phyloP scores from a whole-genome alignment of 2,797 vertebrate genomes.

The Myripristis murdjan region DNA sequence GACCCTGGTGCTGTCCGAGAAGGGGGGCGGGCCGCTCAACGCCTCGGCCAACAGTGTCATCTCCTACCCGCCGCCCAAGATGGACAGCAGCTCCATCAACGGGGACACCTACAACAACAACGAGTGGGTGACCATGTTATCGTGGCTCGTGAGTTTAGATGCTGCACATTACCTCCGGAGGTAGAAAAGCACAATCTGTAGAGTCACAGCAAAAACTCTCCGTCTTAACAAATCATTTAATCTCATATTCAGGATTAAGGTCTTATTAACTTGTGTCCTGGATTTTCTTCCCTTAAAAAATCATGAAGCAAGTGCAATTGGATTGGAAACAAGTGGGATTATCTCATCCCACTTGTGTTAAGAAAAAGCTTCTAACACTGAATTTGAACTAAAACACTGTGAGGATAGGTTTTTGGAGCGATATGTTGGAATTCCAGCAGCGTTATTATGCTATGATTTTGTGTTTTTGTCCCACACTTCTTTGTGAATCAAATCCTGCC shows the following conservation, averaged over 20 bases:
- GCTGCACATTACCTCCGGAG: background rate
- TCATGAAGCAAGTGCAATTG: too few species aligned
- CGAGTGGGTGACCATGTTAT: conserved; percentile 69
- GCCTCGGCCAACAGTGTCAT: conserved; percentile 81
- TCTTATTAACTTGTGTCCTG: too few species aligned
- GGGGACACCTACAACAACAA: conserved; percentile 70
- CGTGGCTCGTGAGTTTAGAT: background rate
- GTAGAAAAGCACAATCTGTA: too few species aligned
- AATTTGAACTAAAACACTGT: too few species aligned
- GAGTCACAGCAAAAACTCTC: too few species aligned
- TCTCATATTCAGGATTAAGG: too few species aligned
- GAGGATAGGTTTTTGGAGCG: too few species aligned
- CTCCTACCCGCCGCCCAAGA: conserved; percentile 80
- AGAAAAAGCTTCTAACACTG: too few species aligned
- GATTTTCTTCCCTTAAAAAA: too few species aligned
- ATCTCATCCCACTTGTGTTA: too few species aligned
- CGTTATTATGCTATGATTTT: background rate
- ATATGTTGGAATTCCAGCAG: background rate
- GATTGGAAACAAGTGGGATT: too few species aligned
- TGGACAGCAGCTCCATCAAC: conserved; percentile 70
- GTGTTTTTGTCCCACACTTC: background rate
- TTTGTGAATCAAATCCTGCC: background rate
- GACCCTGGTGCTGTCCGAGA: conserved; percentile 91
- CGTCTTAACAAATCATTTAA: too few species aligned
- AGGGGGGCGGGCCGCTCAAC: conserved; percentile 83